Base-by-base conservation (phyloP, 2,113 vertebrate genomes). In the Nansenia antarctica region DNA sequence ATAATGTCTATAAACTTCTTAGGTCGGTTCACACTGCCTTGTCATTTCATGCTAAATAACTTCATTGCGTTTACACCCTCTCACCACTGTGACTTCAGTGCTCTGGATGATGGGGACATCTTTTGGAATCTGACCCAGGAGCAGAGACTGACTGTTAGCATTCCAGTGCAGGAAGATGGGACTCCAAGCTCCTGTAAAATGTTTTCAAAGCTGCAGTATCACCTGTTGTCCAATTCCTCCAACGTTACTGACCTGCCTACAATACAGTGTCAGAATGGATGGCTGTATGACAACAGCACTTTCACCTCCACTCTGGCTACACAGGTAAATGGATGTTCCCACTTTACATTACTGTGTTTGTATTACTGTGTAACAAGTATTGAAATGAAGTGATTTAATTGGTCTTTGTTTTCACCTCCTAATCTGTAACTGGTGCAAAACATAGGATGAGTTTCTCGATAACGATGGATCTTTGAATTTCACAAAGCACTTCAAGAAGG, bases 211-310 rank as follows among this genome's bases (percentile, higher is more conserved):
- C 87, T 86, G 1, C 86, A 89, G 76, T 80, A 88, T 3, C 84
- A 85, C 27, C 69, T 90, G 24, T 77, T 91, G 73, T 62, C 67
- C 69, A 91, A 92, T 62, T 79, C 75, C 31, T 91, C 91, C 1
- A 27, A 76, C 69, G 74, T n/a, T n/a, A n/a, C n/a, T n/a, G n/a
- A n/a, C n/a, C n/a, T n/a, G n/a, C n/a, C n/a, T n/a, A n/a, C n/a
- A 18, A 79, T 90, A 68, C 66, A 54, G 31, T 94, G 94, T 80
- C 85, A 88, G 53, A 80, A 92, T 0, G 93, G 92, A 74, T 94
- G 93, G 93, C 83, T 86, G 66, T 95, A 92, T 2, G 88, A 94
- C 72, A 82, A n/a, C n/a, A n/a, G n/a, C n/a, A n/a, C n/a, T n/a
- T n/a, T n/a, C n/a, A n/a, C n/a, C n/a, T n/a, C n/a, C 69, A 92